Conservation (phyloP, 2,797 vertebrate genomes). For the Balearica regulorum region DNA sequence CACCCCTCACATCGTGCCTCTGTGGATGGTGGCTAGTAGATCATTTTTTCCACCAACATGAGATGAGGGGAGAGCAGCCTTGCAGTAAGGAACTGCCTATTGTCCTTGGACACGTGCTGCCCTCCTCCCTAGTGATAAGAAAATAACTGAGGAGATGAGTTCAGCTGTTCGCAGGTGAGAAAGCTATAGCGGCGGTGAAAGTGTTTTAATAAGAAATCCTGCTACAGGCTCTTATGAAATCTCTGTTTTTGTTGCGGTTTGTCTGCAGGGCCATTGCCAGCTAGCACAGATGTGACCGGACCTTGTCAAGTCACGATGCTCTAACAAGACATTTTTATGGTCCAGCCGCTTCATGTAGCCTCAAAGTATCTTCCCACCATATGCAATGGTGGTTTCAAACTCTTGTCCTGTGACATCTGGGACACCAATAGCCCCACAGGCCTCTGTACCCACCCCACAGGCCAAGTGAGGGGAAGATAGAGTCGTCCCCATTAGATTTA, state of each 20-base stretch:
- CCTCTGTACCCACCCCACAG: neutral
- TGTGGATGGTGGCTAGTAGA: neutral
- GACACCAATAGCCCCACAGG: fast-evolving
- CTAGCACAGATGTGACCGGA: neutral
- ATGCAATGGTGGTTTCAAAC: neutral
- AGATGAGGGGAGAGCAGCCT: neutral
- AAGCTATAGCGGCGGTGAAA: neutral
- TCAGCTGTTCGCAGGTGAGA: neutral
- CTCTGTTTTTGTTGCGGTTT: neutral
- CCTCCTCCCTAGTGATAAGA: neutral
- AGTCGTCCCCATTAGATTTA: neutral
- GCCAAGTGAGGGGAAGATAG: neutral
- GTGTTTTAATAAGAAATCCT: neutral
- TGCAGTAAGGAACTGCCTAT: neutral
- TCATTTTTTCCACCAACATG: neutral
- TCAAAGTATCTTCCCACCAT: neutral
- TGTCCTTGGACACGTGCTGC: neutral
- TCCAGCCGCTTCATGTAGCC: neutral
- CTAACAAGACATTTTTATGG: neutral
- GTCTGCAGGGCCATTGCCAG: neutral
- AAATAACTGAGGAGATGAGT: neutral
- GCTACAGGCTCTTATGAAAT: neutral
- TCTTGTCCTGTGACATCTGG: neutral
- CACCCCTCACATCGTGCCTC: neutral
- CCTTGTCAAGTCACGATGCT: neutral